These are phyloP conservation scores for Trachelipus rathkii DNA, from an alignment of 1,140 invertebrate genomes.

Conservation along the genomic window DNA sequence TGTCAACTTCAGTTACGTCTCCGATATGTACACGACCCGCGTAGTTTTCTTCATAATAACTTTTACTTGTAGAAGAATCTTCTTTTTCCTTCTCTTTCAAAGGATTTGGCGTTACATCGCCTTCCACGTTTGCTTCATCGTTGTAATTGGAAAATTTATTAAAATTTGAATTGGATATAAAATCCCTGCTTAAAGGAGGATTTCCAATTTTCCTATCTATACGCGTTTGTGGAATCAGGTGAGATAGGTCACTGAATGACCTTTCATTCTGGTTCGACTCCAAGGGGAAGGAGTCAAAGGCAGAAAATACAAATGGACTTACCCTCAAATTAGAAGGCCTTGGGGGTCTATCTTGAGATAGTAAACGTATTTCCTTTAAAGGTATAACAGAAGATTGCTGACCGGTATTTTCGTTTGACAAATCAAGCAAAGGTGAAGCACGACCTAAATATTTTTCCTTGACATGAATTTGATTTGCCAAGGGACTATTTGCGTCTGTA, in stretches of 20 bases:
- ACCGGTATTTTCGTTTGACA: conserved; percentile 12
- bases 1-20: conserved; percentile 34
- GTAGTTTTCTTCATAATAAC: conserved; percentile 36
- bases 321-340: not conserved
- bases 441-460: not conserved
- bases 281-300: conserved; percentile 5
- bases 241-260: conserved; percentile 11
- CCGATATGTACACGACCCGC: conserved; percentile 42
- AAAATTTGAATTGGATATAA: not conserved
- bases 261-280: conserved; percentile 12
- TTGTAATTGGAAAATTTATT: not conserved
- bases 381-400: conserved; percentile 16
- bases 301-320: not conserved
- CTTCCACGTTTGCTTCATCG: not conserved
- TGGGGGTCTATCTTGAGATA: conserved; percentile 16
- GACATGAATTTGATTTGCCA: not conserved
- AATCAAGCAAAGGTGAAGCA: not conserved
- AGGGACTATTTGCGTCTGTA: not conserved
- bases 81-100: not conserved
- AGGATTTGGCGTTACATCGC: not conserved
- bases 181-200: conserved; percentile 1
- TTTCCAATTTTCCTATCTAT: conserved; percentile 22
- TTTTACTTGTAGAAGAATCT: not conserved
- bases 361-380: not conserved
- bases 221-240: conserved; percentile 21